Conservation (phyloP, 2,888 invertebrate species). For the Coremacera marginata region DNA sequence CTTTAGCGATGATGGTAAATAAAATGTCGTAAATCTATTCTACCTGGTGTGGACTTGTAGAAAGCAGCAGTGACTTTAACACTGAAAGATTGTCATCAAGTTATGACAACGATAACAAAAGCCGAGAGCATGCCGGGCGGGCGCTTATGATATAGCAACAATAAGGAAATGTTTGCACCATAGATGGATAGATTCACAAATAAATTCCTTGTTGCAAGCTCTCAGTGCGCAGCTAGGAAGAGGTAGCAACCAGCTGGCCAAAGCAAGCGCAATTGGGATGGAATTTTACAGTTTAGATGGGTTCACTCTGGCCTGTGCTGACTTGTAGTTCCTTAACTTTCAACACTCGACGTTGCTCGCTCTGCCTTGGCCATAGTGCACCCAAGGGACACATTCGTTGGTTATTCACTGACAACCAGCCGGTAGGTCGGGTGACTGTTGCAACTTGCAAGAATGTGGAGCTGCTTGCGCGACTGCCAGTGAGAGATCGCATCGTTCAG, state of each 20-base stretch:
- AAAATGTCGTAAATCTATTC: too few relatives aligned
- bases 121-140: neutral
- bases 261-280: neutral
- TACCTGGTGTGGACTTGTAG: neutral
- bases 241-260: neutral
- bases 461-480: neutral
- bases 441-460: neutral
- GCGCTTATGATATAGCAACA: neutral
- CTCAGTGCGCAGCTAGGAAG: neutral
- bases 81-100: slow-evolving; percentile 20
- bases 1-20: too few relatives aligned
- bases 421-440: neutral
- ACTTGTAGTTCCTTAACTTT: neutral
- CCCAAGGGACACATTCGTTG: slow-evolving; percentile 49
- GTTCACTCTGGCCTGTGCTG: too few relatives aligned
- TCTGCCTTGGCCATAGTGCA: slow-evolving; percentile 42
- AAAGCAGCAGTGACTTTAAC: neutral
- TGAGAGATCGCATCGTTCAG: slow-evolving; percentile 19
- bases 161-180: slow-evolving; percentile 23
- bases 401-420: neutral
- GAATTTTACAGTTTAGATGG: neutral
- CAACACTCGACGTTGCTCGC: neutral
- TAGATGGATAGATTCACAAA: slow-evolving; percentile 22
- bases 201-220: neutral
- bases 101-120: slow-evolving; percentile 30